phyloP scores from a whole-genome alignment of 2,113 vertebrate genomes.

The Channa maculata region DNA sequence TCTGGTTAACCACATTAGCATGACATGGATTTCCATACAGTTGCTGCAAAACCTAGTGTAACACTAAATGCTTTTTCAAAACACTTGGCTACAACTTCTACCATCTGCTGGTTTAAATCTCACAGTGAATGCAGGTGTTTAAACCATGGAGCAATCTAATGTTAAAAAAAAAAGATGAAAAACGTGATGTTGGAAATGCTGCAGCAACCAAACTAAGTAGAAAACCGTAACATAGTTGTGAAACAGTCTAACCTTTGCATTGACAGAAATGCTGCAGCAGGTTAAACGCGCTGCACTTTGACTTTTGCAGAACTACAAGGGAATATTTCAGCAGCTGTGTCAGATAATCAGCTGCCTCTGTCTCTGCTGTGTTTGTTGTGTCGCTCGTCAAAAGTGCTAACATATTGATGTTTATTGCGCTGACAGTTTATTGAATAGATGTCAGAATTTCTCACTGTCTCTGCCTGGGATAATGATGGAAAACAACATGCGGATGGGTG shows the following conservation, averaged over 20 bases:
- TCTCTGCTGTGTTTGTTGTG: constrained; percentile 40
- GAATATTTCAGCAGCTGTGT: constrained; percentile 29
- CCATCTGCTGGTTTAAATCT: too few relatives aligned
- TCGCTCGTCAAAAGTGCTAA: constrained; percentile 37
- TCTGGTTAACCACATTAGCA: constrained; percentile 8
- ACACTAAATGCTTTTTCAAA: too few relatives aligned
- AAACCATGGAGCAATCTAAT: too few relatives aligned
- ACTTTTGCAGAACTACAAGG: not conserved
- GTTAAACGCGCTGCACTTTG: not conserved
- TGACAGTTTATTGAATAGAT: constrained; percentile 65
- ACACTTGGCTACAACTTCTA: too few relatives aligned
- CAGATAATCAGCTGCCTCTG: constrained; percentile 30
- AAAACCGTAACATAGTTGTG: not conserved
- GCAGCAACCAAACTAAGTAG: not conserved
- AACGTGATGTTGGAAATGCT: not conserved
- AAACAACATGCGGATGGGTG: constrained; percentile 49
- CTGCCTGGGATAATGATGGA: constrained; percentile 33
- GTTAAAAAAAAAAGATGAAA: too few relatives aligned
- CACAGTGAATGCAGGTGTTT: too few relatives aligned
- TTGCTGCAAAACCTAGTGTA: too few relatives aligned
- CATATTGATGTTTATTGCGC: constrained; percentile 48
- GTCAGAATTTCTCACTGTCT: constrained; percentile 49
- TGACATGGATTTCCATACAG: not conserved
- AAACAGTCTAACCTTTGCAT: not conserved
- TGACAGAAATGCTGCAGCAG: not conserved